Conservation (phyloP, 2,797 vertebrate genomes). For the Helicolenus hilgendorfi region DNA sequence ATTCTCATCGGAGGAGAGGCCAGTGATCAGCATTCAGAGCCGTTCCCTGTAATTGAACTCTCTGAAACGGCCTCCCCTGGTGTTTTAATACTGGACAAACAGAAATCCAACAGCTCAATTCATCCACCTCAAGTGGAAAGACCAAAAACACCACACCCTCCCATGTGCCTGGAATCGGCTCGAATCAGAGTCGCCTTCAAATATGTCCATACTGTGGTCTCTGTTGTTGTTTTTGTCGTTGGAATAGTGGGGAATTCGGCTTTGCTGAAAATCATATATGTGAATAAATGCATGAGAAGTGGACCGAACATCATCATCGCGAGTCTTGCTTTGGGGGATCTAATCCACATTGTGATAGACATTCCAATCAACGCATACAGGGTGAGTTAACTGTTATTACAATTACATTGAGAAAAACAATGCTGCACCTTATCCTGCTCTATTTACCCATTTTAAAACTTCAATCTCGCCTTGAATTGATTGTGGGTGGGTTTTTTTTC, state of each 20-base stretch:
- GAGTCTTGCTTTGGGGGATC: constrained; percentile 94
- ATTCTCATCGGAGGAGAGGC: constrained; percentile 57
- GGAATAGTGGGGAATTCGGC: constrained; percentile 95
- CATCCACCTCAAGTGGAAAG: constrained; percentile 45
- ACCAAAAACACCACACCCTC: constrained; percentile 70
- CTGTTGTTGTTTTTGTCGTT: constrained; percentile 92
- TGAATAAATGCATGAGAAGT: constrained; percentile 96
- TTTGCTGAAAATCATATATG: constrained; percentile 94
- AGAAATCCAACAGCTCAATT: constrained; percentile 75
- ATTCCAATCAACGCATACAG: constrained; percentile 96
- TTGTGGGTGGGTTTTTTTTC: constrained; percentile 12
- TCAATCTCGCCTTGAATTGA: constrained; percentile 40
- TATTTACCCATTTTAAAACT: constrained; percentile 23
- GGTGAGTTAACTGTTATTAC: constrained; percentile 84
- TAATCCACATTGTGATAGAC: constrained; percentile 94
- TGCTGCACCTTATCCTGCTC: not conserved
- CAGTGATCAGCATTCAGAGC: constrained; percentile 64
- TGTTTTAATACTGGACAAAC: constrained; percentile 55
- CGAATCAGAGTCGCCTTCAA: constrained; percentile 93
- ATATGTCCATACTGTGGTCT: constrained; percentile 93
- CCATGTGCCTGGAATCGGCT: constrained; percentile 87
- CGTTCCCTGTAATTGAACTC: constrained; percentile 41
- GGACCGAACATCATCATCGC: constrained; percentile 95
- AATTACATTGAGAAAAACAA: constrained; percentile 36
- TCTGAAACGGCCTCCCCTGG: constrained; percentile 60